A percentile compares a stretch with the other conserved stretches of the same genome.
These are phyloP conservation scores for Apistogramma diplotaenia DNA, from an alignment of 2,113 vertebrate species.

Conservation along the genomic window DNA sequence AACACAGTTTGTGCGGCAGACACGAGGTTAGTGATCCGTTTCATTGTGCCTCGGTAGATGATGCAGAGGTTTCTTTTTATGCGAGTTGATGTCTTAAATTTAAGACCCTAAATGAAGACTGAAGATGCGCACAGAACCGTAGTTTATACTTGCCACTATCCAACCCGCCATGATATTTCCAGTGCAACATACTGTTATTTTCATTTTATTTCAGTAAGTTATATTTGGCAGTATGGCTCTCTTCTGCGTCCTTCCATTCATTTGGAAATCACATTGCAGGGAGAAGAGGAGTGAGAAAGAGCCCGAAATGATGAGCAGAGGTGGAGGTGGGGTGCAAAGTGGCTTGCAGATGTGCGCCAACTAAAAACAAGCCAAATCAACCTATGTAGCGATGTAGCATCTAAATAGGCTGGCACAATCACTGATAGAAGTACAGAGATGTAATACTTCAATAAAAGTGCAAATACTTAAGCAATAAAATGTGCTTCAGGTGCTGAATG, in stretches of 20 bases:
- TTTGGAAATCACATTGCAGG: not conserved
- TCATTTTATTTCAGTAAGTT: not conserved
- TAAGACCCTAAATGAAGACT: not conserved
- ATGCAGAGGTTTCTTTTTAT: not conserved
- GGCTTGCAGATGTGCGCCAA: not conserved
- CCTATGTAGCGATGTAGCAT: not conserved
- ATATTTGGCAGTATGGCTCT: not conserved
- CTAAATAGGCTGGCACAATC: not conserved
- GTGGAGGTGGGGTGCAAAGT: not conserved
- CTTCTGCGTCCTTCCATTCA: not conserved
- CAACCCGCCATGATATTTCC: not conserved
- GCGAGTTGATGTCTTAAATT: not conserved
- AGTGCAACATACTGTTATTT: not conserved
- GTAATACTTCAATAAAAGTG: not conserved
- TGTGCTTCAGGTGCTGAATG: too few relatives aligned
- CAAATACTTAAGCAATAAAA: too few relatives aligned
- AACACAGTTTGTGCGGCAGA: constrained; percentile 46
- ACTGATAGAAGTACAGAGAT: too few relatives aligned
- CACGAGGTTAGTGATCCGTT: constrained; percentile 4
- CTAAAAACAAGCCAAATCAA: not conserved
- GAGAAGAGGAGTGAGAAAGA: not conserved
- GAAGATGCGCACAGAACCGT: not conserved
- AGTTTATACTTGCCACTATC: not conserved
- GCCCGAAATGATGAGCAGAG: not conserved
- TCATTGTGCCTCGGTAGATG: not conserved